Base-by-base conservation (phyloP, 2,797 vertebrate species). In the Diplodus sargus region DNA sequence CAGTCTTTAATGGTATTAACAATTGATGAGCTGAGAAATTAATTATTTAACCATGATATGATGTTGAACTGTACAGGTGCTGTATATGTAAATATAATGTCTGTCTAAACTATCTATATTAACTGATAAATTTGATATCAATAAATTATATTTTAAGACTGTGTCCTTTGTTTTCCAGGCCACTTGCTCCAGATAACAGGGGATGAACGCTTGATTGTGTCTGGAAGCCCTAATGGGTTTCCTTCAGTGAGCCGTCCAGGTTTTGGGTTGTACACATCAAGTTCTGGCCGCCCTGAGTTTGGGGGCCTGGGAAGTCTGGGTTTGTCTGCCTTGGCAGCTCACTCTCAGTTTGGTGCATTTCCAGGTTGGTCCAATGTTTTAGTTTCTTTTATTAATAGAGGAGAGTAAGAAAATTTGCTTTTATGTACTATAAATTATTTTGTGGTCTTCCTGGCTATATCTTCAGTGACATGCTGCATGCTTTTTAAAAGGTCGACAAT, bases 281-380 rank as follows among this genome's bases (percentile, higher is more conserved):
- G 92, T 93, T 95, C 96, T 87, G 94, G 96, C 76, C 94, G 92
- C 90, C 95, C 96, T 70, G 96, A 97, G 87, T 97, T 97, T 78
- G 96, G 96, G 93, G 96, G 96, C 82, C 93, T 97, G 68, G 96
- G 96, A 81, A 95, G 95, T 85, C 93, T 97, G 91, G 95, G 95
- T 91, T 91, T 96, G 92, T 95, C 96, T 76, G 92, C 95, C 82
- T 91, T 96, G 91, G 93, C 94, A 73, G 92, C 95, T 90, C 95
- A 94, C 78, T 92, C 96, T 66, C 96, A 97, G 70, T 94, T 97
- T 89, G 94, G 95, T 81, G 76, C 93, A 84, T 95, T 96, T 93
- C 95, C 96, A 95, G 96, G 97, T 97, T 94, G 62, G 16, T 66
- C 2, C 8, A 39, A 2, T 30, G 16, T 53, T 22, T 60, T 64